phyloP scores from a whole-genome alignment of 2,113 vertebrate genomes.

The Cryptomyrus ogoouensis region DNA sequence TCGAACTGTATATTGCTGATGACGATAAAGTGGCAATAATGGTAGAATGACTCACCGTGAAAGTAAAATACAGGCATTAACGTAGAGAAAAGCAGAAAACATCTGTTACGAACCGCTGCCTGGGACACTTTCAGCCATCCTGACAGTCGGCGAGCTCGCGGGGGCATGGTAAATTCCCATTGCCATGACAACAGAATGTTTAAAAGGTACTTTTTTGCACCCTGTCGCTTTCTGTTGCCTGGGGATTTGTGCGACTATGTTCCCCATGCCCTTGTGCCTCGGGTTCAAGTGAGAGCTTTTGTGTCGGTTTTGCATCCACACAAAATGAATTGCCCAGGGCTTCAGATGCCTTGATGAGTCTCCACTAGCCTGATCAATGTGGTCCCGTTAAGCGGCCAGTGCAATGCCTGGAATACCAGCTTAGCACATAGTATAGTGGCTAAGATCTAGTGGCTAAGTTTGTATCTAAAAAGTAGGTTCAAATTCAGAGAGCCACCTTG shows the following conservation, averaged over 20 bases:
- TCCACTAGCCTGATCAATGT: background rate
- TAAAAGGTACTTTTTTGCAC: constrained; percentile 35
- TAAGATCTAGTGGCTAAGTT: background rate
- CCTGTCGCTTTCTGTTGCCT: constrained; percentile 33
- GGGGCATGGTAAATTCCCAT: constrained; percentile 1
- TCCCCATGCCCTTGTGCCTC: constrained; percentile 29
- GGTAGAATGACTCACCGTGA: background rate
- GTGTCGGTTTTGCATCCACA: constrained; percentile 10
- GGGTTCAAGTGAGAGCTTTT: constrained; percentile 14
- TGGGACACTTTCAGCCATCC: background rate
- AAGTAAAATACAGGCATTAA: background rate
- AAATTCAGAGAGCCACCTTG: background rate
- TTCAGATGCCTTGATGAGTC: constrained; percentile 6
- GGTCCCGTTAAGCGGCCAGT: background rate
- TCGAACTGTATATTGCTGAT: background rate
- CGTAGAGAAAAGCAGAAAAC: background rate
- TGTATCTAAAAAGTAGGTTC: background rate
- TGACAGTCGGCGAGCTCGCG: background rate
- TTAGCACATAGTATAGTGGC: background rate
- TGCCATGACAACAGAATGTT: constrained; percentile 3
- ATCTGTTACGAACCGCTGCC: background rate
- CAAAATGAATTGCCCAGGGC: constrained; percentile 30
- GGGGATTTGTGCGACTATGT: constrained; percentile 32
- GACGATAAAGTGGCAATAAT: background rate
- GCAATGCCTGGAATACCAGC: background rate